A percentile compares a stretch with the other conserved stretches of the same genome.
Evolutionary conservation across 2,888 invertebrate species (phyloP).

Genomic region (Dolomedes plantarius): DNA sequence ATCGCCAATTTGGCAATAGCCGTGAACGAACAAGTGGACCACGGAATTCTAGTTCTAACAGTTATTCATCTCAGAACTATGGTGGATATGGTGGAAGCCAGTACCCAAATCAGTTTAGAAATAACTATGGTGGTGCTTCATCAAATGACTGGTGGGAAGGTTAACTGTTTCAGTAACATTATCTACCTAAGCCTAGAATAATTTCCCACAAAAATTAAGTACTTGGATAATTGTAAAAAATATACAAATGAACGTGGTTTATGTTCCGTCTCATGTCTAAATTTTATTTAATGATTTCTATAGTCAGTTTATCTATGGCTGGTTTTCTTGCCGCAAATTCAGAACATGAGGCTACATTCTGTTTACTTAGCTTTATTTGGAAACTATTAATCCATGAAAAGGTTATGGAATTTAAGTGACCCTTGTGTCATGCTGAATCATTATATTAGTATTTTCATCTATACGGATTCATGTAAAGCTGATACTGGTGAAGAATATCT

Average conservation of each 20-base stretch:
- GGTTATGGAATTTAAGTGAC: background rate
- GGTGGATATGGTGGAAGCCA: constrained; percentile 71
- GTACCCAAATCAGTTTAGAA: constrained; percentile 69
- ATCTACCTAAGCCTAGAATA: background rate
- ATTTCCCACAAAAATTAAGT: background rate
- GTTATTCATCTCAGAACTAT: constrained; percentile 53
- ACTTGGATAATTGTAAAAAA: background rate
- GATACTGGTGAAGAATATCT: no score
- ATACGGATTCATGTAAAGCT: background rate
- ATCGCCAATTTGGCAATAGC: constrained; percentile 77
- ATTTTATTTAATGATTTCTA: background rate
- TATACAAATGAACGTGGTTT: background rate
- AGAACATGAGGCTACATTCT: background rate
- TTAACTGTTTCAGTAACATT: constrained; percentile 39
- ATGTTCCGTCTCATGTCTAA: background rate
- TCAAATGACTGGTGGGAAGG: constrained; percentile 73
- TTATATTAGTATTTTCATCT: background rate
- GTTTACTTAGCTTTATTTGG: background rate
- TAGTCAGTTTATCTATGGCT: background rate
- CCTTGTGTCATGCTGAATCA: background rate
- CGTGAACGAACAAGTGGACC: constrained; percentile 55
- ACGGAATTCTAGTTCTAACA: constrained; percentile 56
- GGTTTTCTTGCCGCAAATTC: background rate
- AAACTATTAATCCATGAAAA: background rate
- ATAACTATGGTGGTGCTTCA: constrained; percentile 72